phyloP scores from a whole-genome alignment of 2,797 vertebrate species.

The Sandelia bainsii region DNA sequence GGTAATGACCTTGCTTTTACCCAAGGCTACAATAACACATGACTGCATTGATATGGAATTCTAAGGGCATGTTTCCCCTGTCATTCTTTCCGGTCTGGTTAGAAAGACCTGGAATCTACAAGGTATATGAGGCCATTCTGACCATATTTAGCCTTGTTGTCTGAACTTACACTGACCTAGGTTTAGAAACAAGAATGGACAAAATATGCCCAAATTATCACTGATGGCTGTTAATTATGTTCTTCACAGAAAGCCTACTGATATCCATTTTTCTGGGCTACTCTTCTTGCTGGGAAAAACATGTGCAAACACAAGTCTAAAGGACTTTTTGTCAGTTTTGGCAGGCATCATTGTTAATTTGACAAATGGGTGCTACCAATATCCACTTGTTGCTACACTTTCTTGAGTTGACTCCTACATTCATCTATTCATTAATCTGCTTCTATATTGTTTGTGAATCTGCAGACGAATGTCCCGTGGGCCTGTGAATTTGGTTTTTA shows the following conservation, averaged over 20 bases:
- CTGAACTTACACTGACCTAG: not conserved
- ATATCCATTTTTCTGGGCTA: not conserved
- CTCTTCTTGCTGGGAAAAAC: not conserved
- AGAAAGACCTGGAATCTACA: constrained; percentile 25
- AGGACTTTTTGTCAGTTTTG: not conserved
- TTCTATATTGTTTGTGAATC: constrained; percentile 31
- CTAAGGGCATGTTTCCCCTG: constrained; percentile 58
- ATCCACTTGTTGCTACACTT: not conserved
- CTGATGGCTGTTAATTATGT: not conserved
- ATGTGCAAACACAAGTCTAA: no score
- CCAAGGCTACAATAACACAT: constrained; percentile 81
- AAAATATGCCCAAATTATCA: not conserved
- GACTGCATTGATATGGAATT: constrained; percentile 78
- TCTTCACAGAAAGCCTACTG: not conserved
- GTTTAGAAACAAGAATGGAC: constrained; percentile 3
- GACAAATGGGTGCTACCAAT: not conserved
- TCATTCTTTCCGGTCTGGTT: constrained; percentile 44
- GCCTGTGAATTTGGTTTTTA: not conserved
- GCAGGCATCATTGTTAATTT: not conserved
- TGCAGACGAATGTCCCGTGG: constrained; percentile 10
- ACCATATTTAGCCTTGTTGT: not conserved
- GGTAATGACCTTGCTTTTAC: constrained; percentile 76
- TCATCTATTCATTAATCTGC: no score
- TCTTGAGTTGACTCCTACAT: constrained; percentile 24
- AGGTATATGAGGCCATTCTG: constrained; percentile 18